phyloP scores from a whole-genome alignment of 2,113 vertebrate species.

The Bettongia penicillata region DNA sequence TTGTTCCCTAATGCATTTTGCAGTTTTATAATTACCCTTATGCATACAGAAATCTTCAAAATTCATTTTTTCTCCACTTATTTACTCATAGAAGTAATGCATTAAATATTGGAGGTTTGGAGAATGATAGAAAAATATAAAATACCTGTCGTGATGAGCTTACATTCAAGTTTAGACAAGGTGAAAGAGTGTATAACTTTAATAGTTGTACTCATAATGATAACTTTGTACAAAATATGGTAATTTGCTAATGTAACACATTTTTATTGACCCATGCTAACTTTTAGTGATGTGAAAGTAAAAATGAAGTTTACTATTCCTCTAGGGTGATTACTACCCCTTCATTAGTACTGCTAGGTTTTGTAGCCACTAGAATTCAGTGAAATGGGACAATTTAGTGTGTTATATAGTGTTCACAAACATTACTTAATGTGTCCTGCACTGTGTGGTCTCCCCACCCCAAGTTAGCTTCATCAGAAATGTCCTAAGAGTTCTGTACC shows the following conservation, averaged over 20 bases:
- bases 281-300: not conserved
- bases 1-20: not conserved
- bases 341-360: not conserved
- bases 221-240: not conserved
- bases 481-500: not conserved
- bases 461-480: not conserved
- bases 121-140: not conserved
- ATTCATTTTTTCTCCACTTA: conserved; percentile 16
- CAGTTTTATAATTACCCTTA: not conserved
- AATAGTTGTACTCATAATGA: not conserved
- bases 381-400: not conserved
- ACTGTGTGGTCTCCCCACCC: not conserved
- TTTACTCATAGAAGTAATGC: not conserved
- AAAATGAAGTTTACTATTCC: not conserved
- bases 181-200: not conserved
- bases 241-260: not conserved
- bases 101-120: not conserved
- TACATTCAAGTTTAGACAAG: conserved; percentile 5
- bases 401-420: not conserved
- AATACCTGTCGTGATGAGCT: not conserved
- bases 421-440: not conserved
- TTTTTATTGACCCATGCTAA: not conserved
- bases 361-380: not conserved
- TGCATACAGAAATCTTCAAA: not conserved
- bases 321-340: not conserved